Conservation (phyloP, 2,113 vertebrate genomes). For the Eptesicus fuscus region DNA sequence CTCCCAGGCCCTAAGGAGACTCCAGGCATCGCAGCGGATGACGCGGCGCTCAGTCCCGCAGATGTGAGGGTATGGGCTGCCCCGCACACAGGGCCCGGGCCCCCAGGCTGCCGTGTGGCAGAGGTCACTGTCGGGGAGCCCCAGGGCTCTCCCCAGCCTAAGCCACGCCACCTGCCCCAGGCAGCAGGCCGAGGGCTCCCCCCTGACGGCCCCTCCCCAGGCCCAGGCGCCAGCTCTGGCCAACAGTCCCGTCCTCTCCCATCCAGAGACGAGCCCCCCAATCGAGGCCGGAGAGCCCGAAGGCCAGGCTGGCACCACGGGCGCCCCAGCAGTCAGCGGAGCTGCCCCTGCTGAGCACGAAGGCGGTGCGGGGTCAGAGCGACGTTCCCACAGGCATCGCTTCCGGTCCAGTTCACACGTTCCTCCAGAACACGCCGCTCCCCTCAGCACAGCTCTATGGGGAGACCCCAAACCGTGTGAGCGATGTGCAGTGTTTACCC, state of each 20-base stretch:
- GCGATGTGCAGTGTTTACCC: background rate
- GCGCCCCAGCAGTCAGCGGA: background rate
- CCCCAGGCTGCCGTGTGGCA: background rate
- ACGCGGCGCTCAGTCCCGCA: background rate
- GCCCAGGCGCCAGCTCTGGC: background rate
- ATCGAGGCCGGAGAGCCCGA: background rate
- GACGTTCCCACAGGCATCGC: background rate
- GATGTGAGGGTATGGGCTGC: background rate
- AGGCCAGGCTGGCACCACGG: background rate
- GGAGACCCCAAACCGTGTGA: background rate
- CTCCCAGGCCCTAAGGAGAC: background rate
- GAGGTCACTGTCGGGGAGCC: background rate
- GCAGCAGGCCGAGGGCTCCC: background rate
- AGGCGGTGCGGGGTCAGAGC: background rate
- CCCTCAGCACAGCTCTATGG: background rate
- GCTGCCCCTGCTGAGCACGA: background rate
- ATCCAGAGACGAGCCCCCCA: background rate
- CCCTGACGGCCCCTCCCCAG: background rate
- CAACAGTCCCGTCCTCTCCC: background rate
- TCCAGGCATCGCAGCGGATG: fast-evolving
- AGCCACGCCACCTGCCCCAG: background rate
- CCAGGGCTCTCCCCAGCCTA: background rate
- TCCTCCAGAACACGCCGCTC: background rate
- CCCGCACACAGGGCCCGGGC: background rate
- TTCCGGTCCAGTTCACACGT: background rate